Evolutionary conservation across 1,140 invertebrate species (phyloP).

Genomic region (Neoseiulus cucumeris): DNA sequence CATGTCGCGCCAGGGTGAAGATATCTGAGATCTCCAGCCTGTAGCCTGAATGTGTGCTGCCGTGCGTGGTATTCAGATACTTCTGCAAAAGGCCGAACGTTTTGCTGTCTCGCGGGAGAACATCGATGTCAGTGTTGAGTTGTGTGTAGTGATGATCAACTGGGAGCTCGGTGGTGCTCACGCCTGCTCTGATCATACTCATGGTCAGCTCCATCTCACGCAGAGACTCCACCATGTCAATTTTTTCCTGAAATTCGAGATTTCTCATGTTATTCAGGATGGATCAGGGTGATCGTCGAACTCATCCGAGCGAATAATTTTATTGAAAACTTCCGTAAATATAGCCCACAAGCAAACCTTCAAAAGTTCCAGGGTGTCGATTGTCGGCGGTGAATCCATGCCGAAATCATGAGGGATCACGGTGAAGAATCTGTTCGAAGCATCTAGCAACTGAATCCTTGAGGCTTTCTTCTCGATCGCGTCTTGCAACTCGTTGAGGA

Average conservation of each 20-base stretch:
- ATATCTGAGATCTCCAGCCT: conserved; percentile 47
- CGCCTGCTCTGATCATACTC: conserved; percentile 45
- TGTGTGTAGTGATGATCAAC: conserved; percentile 75
- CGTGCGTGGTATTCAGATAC: conserved; percentile 66
- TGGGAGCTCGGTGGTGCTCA: conserved; percentile 34
- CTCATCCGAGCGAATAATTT: too few species aligned
- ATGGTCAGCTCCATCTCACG: conserved; percentile 89
- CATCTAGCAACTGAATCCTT: conserved; percentile 48
- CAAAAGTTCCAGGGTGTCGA: conserved; percentile 52
- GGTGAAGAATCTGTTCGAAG: conserved; percentile 79
- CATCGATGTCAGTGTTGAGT: conserved; percentile 57
- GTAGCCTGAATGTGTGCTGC: conserved; percentile 53
- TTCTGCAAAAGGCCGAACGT: conserved; percentile 52
- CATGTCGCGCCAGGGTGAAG: conserved; percentile 52
- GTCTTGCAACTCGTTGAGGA: conserved; percentile 54
- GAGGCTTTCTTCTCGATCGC: conserved; percentile 31
- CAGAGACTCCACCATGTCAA: conserved; percentile 74
- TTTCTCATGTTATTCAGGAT: too few species aligned
- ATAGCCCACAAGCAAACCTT: too few species aligned
- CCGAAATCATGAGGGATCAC: conserved; percentile 88
- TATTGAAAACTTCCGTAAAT: too few species aligned
- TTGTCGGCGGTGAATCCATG: conserved; percentile 51
- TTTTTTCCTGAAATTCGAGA: conserved; percentile 44
- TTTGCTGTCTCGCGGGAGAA: conserved; percentile 43
- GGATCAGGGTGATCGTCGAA: too few species aligned